Evolutionary conservation across 1,140 invertebrate species (phyloP), one percentile per base, ranked within the genome.

Genomic region (Paralvinella palmiformis): DNA sequence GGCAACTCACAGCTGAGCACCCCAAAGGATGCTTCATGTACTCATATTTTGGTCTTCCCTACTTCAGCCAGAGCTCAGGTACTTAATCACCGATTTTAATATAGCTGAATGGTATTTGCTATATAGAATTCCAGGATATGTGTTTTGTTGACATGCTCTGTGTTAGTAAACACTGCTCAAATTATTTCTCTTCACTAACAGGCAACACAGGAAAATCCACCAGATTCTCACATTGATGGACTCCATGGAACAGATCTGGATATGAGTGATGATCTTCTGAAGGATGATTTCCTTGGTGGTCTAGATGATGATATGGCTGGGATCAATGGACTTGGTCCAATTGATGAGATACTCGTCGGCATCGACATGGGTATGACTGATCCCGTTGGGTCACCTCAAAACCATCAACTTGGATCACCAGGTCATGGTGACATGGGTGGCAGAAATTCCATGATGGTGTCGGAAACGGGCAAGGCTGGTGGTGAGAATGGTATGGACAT

Each of bases 11-110:
- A 76, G 7, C 55, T 79, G 56, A 73, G 74, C 64, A 80, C 78
- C 13, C 77, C 78, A 5, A 50, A 73, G 31, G 94, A 98, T 83
- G 91, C 95, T 55, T 92, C 92, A 55, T 93, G 91, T 75, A 99
- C 96, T 55, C 96, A 99, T 79, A 98, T 99, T 69, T 86, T 99
- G 64, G 96, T 98, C 64, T 99, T 99, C 83, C 96, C 96, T 53
- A 99, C 94, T 7, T 97, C 94, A 61, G 94, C 96, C 32, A 94
- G 92, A 35, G 94, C 93, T 61, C 91, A 94, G 86, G 91, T 92
- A 57, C n/a, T n/a, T n/a, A n/a, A n/a, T n/a, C n/a, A n/a, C n/a
- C n/a, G n/a, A n/a, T n/a, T n/a, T n/a, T n/a, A n/a, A n/a, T n/a
- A n/a, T n/a, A n/a, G n/a, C n/a, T n/a, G n/a, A n/a, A n/a, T n/a